Evolutionary conservation across 2,797 vertebrate species (phyloP).

Genomic region (Pagetopsis macropterus): DNA sequence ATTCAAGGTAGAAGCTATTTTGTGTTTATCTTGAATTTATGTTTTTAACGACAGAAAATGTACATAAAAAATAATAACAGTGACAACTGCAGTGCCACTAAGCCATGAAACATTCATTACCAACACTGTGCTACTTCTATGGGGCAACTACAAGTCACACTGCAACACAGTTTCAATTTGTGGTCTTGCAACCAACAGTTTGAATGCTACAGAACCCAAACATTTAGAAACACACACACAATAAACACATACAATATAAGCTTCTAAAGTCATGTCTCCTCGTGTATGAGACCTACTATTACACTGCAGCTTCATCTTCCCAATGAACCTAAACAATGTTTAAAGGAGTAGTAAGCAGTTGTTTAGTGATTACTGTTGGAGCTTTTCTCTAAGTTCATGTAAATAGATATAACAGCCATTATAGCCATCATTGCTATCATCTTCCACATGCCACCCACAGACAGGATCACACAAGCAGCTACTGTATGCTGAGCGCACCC

Average conservation of each 20-base stretch:
- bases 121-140: slow-evolving; percentile 29
- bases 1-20: slow-evolving; percentile 8
- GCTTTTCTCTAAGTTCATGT: slow-evolving; percentile 43
- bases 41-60: slow-evolving; percentile 25
- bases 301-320: slow-evolving; percentile 44
- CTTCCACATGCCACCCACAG: slow-evolving; percentile 66
- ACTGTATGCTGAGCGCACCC: slow-evolving; percentile 10
- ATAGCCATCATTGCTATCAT: slow-evolving; percentile 56
- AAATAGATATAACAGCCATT: slow-evolving; percentile 68
- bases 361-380: slow-evolving; percentile 63
- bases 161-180: slow-evolving; percentile 47
- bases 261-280: slow-evolving; percentile 54
- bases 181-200: slow-evolving; percentile 42
- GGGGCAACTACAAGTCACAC: slow-evolving; percentile 36
- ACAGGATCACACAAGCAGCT: slow-evolving; percentile 44
- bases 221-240: slow-evolving; percentile 2
- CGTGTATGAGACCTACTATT: slow-evolving; percentile 64
- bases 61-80: slow-evolving; percentile 20
- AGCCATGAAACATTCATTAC: slow-evolving; percentile 60
- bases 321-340: slow-evolving; percentile 69
- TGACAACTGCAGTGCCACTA: slow-evolving; percentile 4
- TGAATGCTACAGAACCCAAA: slow-evolving; percentile 23
- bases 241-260: slow-evolving; percentile 25
- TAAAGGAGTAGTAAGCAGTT: slow-evolving; percentile 66
- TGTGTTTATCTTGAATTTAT: neutral